A percentile compares a stretch with the other conserved stretches of the same genome.
Evolutionary conservation across 2,888 invertebrate genomes (phyloP).

Genomic region (Formica aserva): DNA sequence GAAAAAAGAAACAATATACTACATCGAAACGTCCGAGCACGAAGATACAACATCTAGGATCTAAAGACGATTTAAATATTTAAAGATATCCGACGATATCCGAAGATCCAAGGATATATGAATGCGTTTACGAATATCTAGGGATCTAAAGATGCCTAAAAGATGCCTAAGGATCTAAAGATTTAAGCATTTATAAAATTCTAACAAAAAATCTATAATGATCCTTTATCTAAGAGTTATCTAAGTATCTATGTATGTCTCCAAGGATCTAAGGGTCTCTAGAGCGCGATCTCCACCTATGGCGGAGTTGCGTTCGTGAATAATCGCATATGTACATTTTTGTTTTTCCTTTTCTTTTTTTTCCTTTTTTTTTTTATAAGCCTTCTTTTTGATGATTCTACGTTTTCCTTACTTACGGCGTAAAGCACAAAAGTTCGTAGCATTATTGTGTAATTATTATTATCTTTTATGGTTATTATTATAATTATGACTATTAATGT

Average conservation of each 20-base stretch:
- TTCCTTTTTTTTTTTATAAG: slow-evolving; percentile 20
- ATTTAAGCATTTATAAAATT: slow-evolving; percentile 55
- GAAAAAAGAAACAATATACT: background rate
- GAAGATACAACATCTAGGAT: slow-evolving; percentile 23
- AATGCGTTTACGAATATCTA: slow-evolving; percentile 28
- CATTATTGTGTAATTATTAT: slow-evolving; percentile 83
- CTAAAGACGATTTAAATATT: slow-evolving; percentile 14
- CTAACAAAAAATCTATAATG: slow-evolving; percentile 42
- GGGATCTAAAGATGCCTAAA: slow-evolving; percentile 44
- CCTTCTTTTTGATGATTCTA: slow-evolving; percentile 62
- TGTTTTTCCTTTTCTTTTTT: slow-evolving; percentile 40
- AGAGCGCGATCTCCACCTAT: background rate
- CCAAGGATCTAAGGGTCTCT: slow-evolving; percentile 37
- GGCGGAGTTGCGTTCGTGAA: background rate
- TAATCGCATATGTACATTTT: slow-evolving; percentile 45
- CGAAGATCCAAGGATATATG: slow-evolving; percentile 35
- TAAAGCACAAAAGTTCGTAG: slow-evolving; percentile 79
- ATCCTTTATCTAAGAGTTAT: slow-evolving; percentile 50
- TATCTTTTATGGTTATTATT: slow-evolving; percentile 70
- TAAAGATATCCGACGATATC: slow-evolving; percentile 33
- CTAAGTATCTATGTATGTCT: slow-evolving; percentile 43
- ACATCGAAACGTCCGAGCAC: slow-evolving; percentile 43
- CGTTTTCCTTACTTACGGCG: slow-evolving; percentile 72
- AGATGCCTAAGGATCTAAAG: slow-evolving; percentile 50
- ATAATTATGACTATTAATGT: slow-evolving; percentile 83